Base-by-base conservation (phyloP, 2,888 invertebrate species). In the Bibio marci region DNA sequence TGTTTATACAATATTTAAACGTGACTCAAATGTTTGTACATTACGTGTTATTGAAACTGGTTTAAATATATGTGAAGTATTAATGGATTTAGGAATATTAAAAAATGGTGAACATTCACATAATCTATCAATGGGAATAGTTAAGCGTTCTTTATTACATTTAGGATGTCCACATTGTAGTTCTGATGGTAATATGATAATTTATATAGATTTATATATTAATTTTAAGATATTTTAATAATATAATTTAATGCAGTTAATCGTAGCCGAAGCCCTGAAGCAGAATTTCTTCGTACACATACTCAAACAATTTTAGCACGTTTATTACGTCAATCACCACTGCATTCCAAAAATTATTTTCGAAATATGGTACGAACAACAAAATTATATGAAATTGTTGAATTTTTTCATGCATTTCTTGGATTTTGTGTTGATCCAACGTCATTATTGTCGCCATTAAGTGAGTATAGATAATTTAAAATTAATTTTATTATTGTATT, bases 81-180 rank as follows among this genome's bases (percentile, higher is more conserved):
- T 98, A 2, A 73, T 97, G 63, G 90, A 94, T 52, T 76, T 94
- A 59, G 88, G 87, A 1, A 79, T 91, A 0, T 64, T 85, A 44
- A 81, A 79, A 50, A 45, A 61, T 42, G 60, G 62, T 8, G 62
- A 62, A 38, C 61, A 62, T 47, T 56, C 62, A 3, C 62, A 62
- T 42, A 59, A 60, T 45, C 58, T 62, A 27, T 52, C 58, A 2
- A 62, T 62, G 62, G 60, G 62, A 14, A 61, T 62, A 7, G 52
- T 61, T 3, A 53, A 54, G 14, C 46, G 58, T 14, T 61, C 62
- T 0, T 69, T 92, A 39, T 80, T 82, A 43, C 86, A 88, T 50
- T 65, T 98, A 22, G 97, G 97, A 1, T 98, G 98, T 57, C 83
- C 85, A 1, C 87, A 95, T 59, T 94, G 92, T 2, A 98, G 97